phyloP scores from a whole-genome alignment of 2,113 vertebrate genomes.

The Sinocyclocheilus anophthalmus region DNA sequence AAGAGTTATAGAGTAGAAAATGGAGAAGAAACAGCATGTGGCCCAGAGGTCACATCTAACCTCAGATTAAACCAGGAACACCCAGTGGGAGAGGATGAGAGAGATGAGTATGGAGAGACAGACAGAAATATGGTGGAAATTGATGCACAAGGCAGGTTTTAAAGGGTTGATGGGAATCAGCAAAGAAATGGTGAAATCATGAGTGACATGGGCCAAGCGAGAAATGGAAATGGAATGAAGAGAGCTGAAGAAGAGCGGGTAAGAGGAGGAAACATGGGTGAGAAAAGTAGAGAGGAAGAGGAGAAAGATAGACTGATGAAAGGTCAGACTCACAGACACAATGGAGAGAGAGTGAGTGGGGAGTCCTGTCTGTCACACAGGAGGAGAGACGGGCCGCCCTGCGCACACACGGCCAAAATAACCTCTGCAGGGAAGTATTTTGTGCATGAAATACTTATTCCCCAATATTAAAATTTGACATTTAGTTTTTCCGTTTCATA shows the following conservation, averaged over 20 bases:
- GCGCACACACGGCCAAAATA: constrained; percentile 47
- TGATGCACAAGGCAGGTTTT: constrained; percentile 32
- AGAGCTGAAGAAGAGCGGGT: constrained; percentile 11
- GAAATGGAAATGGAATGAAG: constrained; percentile 32
- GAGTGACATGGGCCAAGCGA: constrained; percentile 13
- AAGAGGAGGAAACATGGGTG: constrained; percentile 44
- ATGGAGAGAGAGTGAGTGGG: constrained; percentile 67
- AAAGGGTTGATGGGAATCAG: constrained; percentile 12
- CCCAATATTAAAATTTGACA: no score
- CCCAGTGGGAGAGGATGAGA: constrained; percentile 53
- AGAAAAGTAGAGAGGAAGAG: constrained; percentile 51
- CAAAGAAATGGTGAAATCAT: constrained; percentile 38
- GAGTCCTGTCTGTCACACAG: constrained; percentile 73
- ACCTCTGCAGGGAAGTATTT: background rate
- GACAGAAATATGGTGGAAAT: constrained; percentile 33
- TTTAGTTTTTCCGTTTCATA: no score
- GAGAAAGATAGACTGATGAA: constrained; percentile 49
- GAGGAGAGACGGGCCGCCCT: constrained; percentile 58
- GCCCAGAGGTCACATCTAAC: constrained; percentile 58
- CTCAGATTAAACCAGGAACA: constrained; percentile 57
- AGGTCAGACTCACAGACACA: constrained; percentile 59
- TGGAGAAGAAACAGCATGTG: constrained; percentile 42
- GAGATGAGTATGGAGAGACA: constrained; percentile 31
- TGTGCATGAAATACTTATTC: no score
- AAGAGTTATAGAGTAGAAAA: constrained; percentile 34